Evolutionary conservation across 2,113 vertebrate genomes (phyloP).

Genomic region (Cyprinodon tularosa): DNA sequence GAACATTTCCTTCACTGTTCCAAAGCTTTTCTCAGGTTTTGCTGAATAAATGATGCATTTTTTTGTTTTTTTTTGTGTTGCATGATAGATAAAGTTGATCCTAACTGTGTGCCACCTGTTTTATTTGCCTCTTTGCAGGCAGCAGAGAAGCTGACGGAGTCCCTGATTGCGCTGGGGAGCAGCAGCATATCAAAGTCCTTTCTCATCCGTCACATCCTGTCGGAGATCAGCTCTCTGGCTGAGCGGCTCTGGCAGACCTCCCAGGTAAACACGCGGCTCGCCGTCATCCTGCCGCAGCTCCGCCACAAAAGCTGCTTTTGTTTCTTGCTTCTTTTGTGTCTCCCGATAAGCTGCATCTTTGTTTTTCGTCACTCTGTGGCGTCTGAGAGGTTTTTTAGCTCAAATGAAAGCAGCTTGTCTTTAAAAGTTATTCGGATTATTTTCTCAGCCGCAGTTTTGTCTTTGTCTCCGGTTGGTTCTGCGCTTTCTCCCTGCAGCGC

Average conservation of each 20-base stretch:
- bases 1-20: not conserved
- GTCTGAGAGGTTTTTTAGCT: not conserved
- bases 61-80: too few species aligned
- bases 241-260: constrained; percentile 75
- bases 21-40: not conserved
- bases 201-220: constrained; percentile 81
- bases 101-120: not conserved
- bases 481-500: constrained; percentile 5
- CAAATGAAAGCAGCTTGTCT: not conserved
- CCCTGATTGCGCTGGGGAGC: constrained; percentile 80
- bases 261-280: constrained; percentile 78
- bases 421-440: not conserved
- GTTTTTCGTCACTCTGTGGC: not conserved
- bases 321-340: not conserved
- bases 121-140: constrained; percentile 77
- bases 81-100: not conserved
- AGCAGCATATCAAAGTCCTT: constrained; percentile 77
- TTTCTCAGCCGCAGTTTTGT: not conserved
- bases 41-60: not conserved
- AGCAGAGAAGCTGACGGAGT: constrained; percentile 74
- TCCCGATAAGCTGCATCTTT: constrained; percentile 9
- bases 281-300: not conserved
- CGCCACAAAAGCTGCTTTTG: not conserved
- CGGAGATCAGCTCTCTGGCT: constrained; percentile 78
- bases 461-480: constrained; percentile 4